These are phyloP conservation scores for Sylvia atricapilla DNA, from an alignment of 2,113 vertebrate species.

Conservation along the genomic window DNA sequence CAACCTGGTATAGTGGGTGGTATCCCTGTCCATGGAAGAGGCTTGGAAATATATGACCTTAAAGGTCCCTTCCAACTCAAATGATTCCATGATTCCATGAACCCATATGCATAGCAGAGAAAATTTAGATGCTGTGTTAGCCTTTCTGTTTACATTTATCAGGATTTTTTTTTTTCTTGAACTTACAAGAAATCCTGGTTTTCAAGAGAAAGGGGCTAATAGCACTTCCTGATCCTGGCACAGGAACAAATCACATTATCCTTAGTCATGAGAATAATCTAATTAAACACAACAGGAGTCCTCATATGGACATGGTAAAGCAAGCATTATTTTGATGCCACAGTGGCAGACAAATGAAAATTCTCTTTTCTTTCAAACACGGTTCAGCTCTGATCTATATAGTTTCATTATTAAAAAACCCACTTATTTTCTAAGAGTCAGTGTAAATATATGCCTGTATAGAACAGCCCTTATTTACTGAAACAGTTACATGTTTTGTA, in stretches of 20 bases:
- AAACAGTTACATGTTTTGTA: background rate
- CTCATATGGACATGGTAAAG: conserved; percentile 27
- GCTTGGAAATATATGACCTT: background rate
- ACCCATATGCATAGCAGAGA: background rate
- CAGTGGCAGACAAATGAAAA: background rate
- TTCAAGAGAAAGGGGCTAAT: conserved; percentile 10
- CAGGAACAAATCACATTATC: conserved; percentile 48
- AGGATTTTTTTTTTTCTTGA: background rate
- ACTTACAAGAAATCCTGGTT: background rate
- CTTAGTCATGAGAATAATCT: conserved; percentile 47
- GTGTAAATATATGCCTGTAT: background rate
- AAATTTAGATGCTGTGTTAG: background rate
- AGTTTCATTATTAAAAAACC: background rate
- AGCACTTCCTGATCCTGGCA: conserved; percentile 26
- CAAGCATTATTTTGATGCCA: conserved; percentile 21
- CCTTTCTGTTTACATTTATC: background rate
- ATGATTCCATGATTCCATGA: background rate
- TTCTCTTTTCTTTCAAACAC: background rate
- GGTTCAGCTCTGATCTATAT: background rate
- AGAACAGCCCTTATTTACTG: background rate
- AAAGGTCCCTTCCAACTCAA: background rate
- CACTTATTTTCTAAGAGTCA: background rate
- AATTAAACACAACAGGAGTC: conserved; percentile 55
- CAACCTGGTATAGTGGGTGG: background rate
- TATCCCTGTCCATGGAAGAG: background rate